These are phyloP conservation scores for Stylophora pistillata DNA, from an alignment of 64 coral and sea anemone species.

Conservation along the genomic window DNA sequence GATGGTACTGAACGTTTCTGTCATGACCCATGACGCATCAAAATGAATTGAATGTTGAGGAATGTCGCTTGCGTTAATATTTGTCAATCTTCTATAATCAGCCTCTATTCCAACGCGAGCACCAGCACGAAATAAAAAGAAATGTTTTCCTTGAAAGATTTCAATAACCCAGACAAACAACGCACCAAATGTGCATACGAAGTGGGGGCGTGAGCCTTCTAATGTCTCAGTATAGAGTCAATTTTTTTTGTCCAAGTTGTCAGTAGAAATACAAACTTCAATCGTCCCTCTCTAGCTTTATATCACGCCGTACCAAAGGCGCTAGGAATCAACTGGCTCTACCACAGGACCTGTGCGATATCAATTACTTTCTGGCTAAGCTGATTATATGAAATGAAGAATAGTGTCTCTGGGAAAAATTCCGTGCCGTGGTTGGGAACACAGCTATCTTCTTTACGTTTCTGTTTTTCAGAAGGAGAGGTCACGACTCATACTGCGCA, in stretches of 20 bases:
- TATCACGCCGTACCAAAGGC: background rate
- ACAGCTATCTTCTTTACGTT: background rate
- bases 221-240: background rate
- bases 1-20: conserved; percentile 18
- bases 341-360: background rate
- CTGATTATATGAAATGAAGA: conserved; percentile 11
- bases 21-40: background rate
- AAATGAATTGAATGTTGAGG: background rate
- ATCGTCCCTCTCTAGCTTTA: background rate
- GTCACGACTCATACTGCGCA: background rate
- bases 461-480: background rate
- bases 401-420: background rate
- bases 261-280: background rate
- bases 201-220: background rate
- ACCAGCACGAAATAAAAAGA: conserved; percentile 13
- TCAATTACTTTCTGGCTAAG: conserved; percentile 22
- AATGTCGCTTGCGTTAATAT: background rate
- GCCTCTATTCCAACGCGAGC: background rate
- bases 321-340: background rate
- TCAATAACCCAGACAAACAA: background rate
- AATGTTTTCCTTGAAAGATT: background rate
- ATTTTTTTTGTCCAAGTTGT: background rate
- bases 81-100: conserved; percentile 32
- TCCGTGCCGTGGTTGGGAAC: background rate
- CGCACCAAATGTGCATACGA: background rate